Evolutionary conservation across 2,113 vertebrate species (phyloP), one percentile per base, ranked within the genome.

Genomic region (Anthoscopus minutus): DNA sequence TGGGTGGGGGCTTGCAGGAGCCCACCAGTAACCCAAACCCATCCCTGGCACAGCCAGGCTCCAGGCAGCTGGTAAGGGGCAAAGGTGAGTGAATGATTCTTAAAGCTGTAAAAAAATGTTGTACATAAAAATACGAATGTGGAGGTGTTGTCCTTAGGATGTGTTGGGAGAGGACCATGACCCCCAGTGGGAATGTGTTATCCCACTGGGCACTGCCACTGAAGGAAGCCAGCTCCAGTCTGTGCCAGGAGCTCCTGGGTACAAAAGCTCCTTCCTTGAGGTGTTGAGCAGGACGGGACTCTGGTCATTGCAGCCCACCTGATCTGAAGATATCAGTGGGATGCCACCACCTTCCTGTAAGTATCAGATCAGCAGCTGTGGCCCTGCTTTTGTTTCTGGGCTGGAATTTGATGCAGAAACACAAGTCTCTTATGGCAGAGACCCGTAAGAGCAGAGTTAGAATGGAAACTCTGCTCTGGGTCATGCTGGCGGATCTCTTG

Each of bases 401-500:
- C 71, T 64, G 67, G 71, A 56, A 73, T 88, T 60, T 48, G 82
- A 38, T 51, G 2, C 25, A 74, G 28, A 67, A 91, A 81, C 45
- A 37, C 37, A 5, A 83, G 21, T 35, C 28, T 45, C 50, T 66
- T 11, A 67, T 0, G 4, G 54, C 64, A 66, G 53, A 60, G 38
- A 22, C 47, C 45, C 5, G 0, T 7, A 14, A 69, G 53, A 87
- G 33, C 71, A 81, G 53, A 81, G 77, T 35, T 58, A 78, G 77
- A 83, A 66, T 86, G 85, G 81, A 71, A 92, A 80, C 71, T 66
- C 70, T 58, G 66, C 0, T 2, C 60, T 82, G 17, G 4, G 38
- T 56, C 18, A 15, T 0, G 2, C 45, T 4, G 4, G 56, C 0
- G 0, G 70, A 42, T 71, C 67, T 58, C 79, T n/a, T 27, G 47